Evolutionary conservation across 2,113 vertebrate species (phyloP).

Genomic region (Conger conger): DNA sequence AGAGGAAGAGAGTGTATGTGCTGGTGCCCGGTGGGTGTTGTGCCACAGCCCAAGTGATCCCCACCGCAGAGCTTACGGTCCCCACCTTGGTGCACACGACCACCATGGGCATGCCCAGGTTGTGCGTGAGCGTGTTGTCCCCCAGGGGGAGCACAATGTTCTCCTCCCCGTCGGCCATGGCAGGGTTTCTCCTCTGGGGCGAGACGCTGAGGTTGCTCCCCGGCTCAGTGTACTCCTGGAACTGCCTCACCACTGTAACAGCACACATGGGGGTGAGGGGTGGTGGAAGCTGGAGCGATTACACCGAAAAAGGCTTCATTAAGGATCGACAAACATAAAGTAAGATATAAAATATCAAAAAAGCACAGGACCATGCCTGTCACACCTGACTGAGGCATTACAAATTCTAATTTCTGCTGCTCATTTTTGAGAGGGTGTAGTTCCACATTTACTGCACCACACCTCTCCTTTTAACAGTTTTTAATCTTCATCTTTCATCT

Average conservation of each 20-base stretch:
- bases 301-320: background rate
- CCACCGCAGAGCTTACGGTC: background rate
- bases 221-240: slow-evolving; percentile 95
- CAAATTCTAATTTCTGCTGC: background rate
- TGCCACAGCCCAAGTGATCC: background rate
- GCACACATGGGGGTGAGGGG: background rate
- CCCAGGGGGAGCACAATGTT: slow-evolving; percentile 89
- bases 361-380: background rate
- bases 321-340: background rate
- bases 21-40: background rate
- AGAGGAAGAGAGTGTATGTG: background rate
- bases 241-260: slow-evolving; percentile 89
- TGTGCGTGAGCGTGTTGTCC: slow-evolving; percentile 92
- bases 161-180: slow-evolving; percentile 82
- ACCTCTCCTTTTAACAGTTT: background rate
- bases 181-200: slow-evolving; percentile 86
- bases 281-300: background rate
- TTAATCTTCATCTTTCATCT: background rate
- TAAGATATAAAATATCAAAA: background rate
- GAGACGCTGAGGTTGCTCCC: slow-evolving; percentile 87
- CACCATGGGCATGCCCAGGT: slow-evolving; percentile 92
- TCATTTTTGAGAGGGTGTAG: background rate
- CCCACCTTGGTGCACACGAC: slow-evolving; percentile 97
- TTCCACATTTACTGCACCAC: too few species aligned
- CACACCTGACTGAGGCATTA: background rate